Evolutionary conservation across 2,113 vertebrate genomes (phyloP).

Genomic region (Oryzias melastigma): DNA sequence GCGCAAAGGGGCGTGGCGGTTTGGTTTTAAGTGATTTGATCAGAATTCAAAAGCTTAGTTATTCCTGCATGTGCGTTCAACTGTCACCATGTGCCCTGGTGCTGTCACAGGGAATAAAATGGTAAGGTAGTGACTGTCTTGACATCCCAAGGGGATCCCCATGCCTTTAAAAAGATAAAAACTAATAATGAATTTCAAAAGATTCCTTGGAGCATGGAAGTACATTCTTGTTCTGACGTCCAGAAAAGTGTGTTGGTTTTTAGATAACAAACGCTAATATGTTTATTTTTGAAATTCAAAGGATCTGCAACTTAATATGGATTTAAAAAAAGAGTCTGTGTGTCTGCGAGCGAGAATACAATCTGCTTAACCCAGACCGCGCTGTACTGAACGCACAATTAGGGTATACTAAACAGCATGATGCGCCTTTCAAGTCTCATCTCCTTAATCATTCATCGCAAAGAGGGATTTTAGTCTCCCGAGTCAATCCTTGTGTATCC

Average conservation of each 20-base stretch:
- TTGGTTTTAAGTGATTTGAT: background rate
- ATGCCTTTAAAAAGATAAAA: background rate
- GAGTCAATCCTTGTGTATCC: conserved; percentile 67
- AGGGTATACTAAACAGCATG: conserved; percentile 68
- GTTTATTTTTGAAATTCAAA: conserved; percentile 41
- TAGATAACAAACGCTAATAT: conserved; percentile 27
- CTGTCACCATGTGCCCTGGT: background rate
- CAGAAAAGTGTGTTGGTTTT: conserved; percentile 27
- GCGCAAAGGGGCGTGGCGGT: background rate
- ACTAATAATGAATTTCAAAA: background rate
- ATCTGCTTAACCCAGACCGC: conserved; percentile 67
- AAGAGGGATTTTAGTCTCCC: conserved; percentile 66
- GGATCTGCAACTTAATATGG: conserved; percentile 32
- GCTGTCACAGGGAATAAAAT: background rate
- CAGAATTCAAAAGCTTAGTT: background rate
- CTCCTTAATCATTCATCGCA: conserved; percentile 73
- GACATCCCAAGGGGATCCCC: background rate
- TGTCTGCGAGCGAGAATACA: conserved; percentile 56
- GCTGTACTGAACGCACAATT: conserved; percentile 68
- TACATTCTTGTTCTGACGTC: conserved; percentile 13
- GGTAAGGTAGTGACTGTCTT: background rate
- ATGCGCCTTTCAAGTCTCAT: conserved; percentile 74
- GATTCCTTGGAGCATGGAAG: background rate
- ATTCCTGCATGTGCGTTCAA: background rate
- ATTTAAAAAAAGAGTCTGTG: conserved; percentile 14